Percentiles rank a stretch among this genome's conserved stretches.
Evolutionary conservation across 1,140 invertebrate species (phyloP).

Genomic region (Drosophila nasuta): DNA sequence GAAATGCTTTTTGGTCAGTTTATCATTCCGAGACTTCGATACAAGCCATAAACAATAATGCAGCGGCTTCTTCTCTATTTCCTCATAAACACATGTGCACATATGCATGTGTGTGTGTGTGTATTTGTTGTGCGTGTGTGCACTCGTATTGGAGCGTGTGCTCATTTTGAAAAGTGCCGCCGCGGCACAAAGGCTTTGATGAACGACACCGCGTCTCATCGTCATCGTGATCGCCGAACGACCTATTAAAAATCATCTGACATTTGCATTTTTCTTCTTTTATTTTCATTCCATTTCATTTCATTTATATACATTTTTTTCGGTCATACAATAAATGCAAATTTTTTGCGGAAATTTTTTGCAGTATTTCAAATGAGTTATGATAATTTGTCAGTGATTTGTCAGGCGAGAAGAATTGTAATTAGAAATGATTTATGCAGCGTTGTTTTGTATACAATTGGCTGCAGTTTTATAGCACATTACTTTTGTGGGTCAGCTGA

Average conservation of each 20-base stretch:
- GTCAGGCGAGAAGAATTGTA: constrained; percentile 10
- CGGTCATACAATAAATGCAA: constrained; percentile 12
- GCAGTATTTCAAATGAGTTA: constrained; percentile 20
- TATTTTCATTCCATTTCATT: constrained; percentile 10
- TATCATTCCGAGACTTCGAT: not conserved
- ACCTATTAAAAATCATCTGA: constrained; percentile 43
- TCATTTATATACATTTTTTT: constrained; percentile 3
- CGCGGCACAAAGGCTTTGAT: constrained; percentile 55
- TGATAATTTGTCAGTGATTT: constrained; percentile 23
- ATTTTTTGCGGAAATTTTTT: constrained; percentile 39
- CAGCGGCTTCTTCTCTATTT: constrained; percentile 27
- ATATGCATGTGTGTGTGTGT: not conserved
- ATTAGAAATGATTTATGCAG: constrained; percentile 5
- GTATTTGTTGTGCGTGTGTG: constrained; percentile 6
- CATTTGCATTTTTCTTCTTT: constrained; percentile 47
- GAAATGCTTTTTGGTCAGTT: constrained; percentile 22
- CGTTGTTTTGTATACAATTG: not conserved
- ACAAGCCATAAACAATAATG: constrained; percentile 35
- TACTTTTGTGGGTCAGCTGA: not conserved
- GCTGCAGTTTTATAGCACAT: constrained; percentile 4
- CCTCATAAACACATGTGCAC: constrained; percentile 4
- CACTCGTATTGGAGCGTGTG: constrained; percentile 29
- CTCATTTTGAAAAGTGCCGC: constrained; percentile 50
- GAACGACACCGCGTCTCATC: not conserved
- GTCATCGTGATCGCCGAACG: constrained; percentile 3